Evolutionary conservation across 2,797 vertebrate species (phyloP), one percentile per base, ranked within the genome.

Genomic region (Falco berigora): DNA sequence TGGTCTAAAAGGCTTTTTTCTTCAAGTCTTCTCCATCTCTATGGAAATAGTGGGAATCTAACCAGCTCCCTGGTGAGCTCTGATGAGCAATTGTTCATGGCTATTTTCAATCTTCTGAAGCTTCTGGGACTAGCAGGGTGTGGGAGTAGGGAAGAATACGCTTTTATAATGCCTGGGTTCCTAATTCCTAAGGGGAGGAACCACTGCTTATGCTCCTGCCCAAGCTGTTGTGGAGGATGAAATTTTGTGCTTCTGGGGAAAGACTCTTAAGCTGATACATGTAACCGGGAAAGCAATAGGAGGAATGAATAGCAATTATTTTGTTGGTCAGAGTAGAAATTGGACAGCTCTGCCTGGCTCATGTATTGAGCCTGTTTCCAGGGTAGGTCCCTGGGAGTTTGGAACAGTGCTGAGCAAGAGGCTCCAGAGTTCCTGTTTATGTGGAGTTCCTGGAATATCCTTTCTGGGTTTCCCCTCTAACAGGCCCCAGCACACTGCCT

Each of bases 351-450:
- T 85, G 72, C 69, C 67, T 84, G 80, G 59, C 69, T 93, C 36
- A 59, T 79, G 28, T 27, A 5, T 22, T 1, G 6, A 81, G 89
- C 64, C 49, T 75, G 34, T 69, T 87, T 85, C 67, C 74, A 86
- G 83, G 36, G 59, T 69, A 64, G 76, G 83, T 96, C 90, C 50
- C 82, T 80, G 78, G 88, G 83, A 97, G 72, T 63, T 52, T 72
- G 56, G 80, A 87, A 64, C 88, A 67, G 77, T 61, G 55, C 92
- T 93, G 92, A 95, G 92, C 91, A 95, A 87, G 81, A 58, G 86
- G 88, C 94, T 91, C 91, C 88, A 34, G 34, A 75, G 90, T 95
- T 95, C 91, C 94, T 96, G 90, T 96, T 95, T 88, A 44, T 82
- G 64, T 90, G 80, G 82, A 86, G 88, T 92, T 96, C 69, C 88